Conservation (phyloP, 2,888 invertebrate species). For the Drosophila mimica region DNA sequence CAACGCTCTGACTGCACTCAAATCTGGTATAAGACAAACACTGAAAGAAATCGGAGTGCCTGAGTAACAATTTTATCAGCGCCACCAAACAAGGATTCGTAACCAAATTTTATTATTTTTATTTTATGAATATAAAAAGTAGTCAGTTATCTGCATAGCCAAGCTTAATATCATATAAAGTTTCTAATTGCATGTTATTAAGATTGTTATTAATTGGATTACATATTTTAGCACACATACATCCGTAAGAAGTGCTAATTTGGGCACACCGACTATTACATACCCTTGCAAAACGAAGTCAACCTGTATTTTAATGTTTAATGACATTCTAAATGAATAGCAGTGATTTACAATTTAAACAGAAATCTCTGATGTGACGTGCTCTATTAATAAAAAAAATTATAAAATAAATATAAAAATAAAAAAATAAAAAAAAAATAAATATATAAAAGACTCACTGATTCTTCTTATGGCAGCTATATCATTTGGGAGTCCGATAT, state of each 20-base stretch:
- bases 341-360: not conserved
- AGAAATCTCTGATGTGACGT: not conserved
- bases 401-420: not conserved
- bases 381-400: not conserved
- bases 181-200: not conserved
- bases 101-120: not conserved
- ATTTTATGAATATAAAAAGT: not conserved
- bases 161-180: not conserved
- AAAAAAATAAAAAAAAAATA: no score
- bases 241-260: not conserved
- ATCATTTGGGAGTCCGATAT: not conserved
- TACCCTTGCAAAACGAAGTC: not conserved
- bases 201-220: not conserved
- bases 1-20: constrained; percentile 35
- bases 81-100: not conserved
- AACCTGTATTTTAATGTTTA: not conserved
- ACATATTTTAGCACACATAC: not conserved
- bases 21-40: constrained; percentile 10
- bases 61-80: not conserved
- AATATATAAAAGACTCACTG: not conserved
- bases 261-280: not conserved
- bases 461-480: not conserved
- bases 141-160: not conserved
- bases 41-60: constrained; percentile 29
- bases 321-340: not conserved